Evolutionary conservation across 1,140 invertebrate species (phyloP), one percentile per base, ranked within the genome.

Genomic region (Ips typographus): DNA sequence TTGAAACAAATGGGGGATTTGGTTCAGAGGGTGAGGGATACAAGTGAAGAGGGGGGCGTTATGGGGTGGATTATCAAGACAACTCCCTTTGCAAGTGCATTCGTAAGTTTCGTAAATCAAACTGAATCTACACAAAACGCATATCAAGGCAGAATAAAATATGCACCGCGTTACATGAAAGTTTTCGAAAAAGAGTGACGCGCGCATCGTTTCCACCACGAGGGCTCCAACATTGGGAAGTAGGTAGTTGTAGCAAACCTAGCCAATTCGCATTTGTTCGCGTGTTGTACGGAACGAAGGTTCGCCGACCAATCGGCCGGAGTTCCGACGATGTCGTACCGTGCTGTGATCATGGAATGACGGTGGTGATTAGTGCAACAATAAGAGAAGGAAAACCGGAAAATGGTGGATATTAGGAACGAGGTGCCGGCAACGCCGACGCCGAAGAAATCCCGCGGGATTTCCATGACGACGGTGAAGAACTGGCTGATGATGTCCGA

Each of bases 401-500:
- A 63, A 51, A 80, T 80, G 78, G 78, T 80, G 40, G 78, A 80
- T 71, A 71, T 80, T 49, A 77, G 60, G n/a, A 74, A 74, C 61
- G 77, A 79, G 40, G 70, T 38, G 2, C 43, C 67, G 7, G 38
- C 76, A 37, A 66, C 74, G 22, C 69, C 77, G 40, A 76, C 77
- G 42, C 75, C 78, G 65, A 80, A 79, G 61, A 80, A 80, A 69
- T 75, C 76, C 5, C 70, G 74, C 41, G 75, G 77, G 4, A 73
- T 80, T 40, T 76, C 77, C 2, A 78, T 89, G 85, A 83, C 86
- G 74, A 84, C 86, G 7, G 87, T 89, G 40, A 88, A 88, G 75
- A 89, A 88, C 76, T 89, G 88, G 79, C 87, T 88, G 58, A 70
- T 58, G 75, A 82, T 88, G 79, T 87, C 87, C 38, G 86, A 88